phyloP scores from a whole-genome alignment of 2,888 invertebrate species.

The Hirudinaria manillensis region DNA sequence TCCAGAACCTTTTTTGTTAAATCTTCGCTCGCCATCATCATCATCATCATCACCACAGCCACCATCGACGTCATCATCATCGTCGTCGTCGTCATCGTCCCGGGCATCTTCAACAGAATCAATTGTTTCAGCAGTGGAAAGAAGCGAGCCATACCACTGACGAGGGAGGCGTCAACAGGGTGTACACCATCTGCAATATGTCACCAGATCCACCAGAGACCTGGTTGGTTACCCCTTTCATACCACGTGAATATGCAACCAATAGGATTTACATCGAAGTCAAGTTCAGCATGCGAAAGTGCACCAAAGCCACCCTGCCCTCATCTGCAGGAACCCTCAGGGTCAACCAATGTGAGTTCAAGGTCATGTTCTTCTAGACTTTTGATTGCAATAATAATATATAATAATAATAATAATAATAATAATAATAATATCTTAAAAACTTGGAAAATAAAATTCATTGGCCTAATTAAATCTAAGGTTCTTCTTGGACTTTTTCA shows the following conservation, averaged over 20 bases:
- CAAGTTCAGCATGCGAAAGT: constrained; percentile 91
- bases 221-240: constrained; percentile 95
- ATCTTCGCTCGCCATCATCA: constrained; percentile 60
- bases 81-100: constrained; percentile 36
- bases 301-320: constrained; percentile 81
- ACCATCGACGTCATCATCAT: constrained; percentile 39
- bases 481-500: too few relatives aligned
- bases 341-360: constrained; percentile 61
- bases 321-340: constrained; percentile 61
- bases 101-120: constrained; percentile 28
- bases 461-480: too few relatives aligned
- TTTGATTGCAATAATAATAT: background rate
- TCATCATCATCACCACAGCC: constrained; percentile 32
- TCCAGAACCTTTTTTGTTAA: background rate
- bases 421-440: too few relatives aligned
- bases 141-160: constrained; percentile 22
- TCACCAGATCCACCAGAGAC: constrained; percentile 91
- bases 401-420: too few relatives aligned
- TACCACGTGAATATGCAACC: constrained; percentile 69
- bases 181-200: constrained; percentile 50
- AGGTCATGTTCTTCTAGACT: background rate
- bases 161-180: constrained; percentile 12
- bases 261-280: constrained; percentile 93
- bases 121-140: constrained; percentile 26
- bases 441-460: too few relatives aligned